Base-by-base conservation (phyloP, 2,113 vertebrate species). In the Tauraco erythrolophus region DNA sequence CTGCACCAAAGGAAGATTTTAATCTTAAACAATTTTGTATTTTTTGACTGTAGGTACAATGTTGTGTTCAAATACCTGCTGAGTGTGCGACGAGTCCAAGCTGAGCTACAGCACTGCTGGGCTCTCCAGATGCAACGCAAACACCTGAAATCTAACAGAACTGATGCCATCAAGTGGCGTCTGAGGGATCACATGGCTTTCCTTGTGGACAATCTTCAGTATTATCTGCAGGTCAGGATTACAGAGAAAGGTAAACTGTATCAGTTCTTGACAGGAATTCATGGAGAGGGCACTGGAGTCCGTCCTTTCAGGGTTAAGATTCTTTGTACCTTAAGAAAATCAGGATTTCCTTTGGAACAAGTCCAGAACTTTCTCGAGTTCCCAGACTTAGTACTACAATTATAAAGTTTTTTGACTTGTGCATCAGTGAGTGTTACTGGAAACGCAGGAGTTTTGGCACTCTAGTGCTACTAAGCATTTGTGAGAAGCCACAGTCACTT, bases 101-200 rank as follows among this genome's bases (percentile, higher is more conserved):
- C 99, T 1, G 99, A 99, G 93, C 98, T 99, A 60, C 99, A 99
- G 97, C 99, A 99, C 97, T 99, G 99, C 98, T 99, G 99, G 99
- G 99, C 99, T 41, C 98, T 99, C 5, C 99, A 99, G 96, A 99
- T 99, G 99, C 99, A 99, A 94, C 98, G 99, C 94, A 99, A 99
- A 85, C 99, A 99, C 96, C 98, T 99, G 76, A 99, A 98, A 77
- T 99, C 99, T 19, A 99, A 99, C 95, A 98, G 99, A 96, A 99
- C 98, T 0, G 99, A 99, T 3, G 99, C 99, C 0, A 97, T 99
- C 50, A 99, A 99, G 96, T 99, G 99, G 98, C 98, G 99, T 37
- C 98, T 99, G 8, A 98, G 99, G 71, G 99, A 99, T 91, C 99
- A 99, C 98, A 99, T 99, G 99, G 99, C 99, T 1, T 99, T 99